phyloP scores from a whole-genome alignment of 2,888 invertebrate genomes.

The Tribolium freemani region DNA sequence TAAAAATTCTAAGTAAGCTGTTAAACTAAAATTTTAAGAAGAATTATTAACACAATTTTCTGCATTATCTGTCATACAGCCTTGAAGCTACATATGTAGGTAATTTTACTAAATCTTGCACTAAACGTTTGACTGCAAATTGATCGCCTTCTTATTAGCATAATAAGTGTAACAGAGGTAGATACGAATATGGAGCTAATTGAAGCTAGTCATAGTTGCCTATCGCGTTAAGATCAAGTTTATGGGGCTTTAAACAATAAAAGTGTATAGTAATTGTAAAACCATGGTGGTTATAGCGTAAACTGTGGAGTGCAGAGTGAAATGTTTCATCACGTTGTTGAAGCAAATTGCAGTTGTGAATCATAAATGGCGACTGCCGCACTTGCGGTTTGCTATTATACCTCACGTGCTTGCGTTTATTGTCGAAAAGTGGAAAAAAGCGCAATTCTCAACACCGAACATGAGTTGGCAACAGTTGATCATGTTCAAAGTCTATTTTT shows the following conservation, averaged over 20 bases:
- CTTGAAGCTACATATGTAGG: no score
- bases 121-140: no score
- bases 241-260: constrained; percentile 30
- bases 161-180: background rate
- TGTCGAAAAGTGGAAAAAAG: background rate
- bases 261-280: constrained; percentile 22
- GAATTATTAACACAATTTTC: no score
- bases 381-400: constrained; percentile 21
- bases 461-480: no score
- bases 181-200: background rate
- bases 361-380: constrained; percentile 18
- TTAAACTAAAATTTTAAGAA: no score
- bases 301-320: constrained; percentile 18
- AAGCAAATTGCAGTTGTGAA: constrained; percentile 29
- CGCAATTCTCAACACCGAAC: background rate
- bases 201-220: background rate
- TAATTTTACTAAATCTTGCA: no score
- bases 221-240: constrained; percentile 6
- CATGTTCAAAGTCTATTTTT: no score
- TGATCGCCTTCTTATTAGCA: no score
- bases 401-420: constrained; percentile 14
- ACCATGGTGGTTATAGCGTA: constrained; percentile 25
- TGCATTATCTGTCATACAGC: no score
- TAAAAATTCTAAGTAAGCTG: no score
- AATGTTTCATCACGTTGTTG: constrained; percentile 37